Conservation (phyloP, 1,140 invertebrate genomes). For the Onthophagus taurus region DNA sequence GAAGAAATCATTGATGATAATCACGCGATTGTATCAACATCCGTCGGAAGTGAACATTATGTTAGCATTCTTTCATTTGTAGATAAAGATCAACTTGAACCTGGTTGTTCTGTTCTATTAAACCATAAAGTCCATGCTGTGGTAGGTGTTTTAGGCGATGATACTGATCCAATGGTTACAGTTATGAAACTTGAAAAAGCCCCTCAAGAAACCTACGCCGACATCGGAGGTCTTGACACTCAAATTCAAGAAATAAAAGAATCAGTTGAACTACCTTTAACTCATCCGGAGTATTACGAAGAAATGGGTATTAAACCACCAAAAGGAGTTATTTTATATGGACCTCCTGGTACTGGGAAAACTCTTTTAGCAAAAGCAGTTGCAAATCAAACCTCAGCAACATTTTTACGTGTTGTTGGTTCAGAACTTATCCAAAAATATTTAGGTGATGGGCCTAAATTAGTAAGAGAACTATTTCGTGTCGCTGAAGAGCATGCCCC, state of each 20-base stretch:
- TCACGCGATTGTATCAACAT: conserved; percentile 99
- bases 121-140: conserved; percentile 99
- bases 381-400: conserved; percentile 98
- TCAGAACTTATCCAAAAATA: conserved; percentile 99
- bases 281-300: conserved; percentile 99
- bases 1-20: conserved; percentile 99
- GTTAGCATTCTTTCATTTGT: conserved; percentile 99
- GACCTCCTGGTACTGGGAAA: conserved; percentile 96
- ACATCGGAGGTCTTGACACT: conserved; percentile 98
- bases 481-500: conserved; percentile 99
- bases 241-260: conserved; percentile 99
- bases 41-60: conserved; percentile 99
- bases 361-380: conserved; percentile 98
- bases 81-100: conserved; percentile 98
- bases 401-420: conserved; percentile 96
- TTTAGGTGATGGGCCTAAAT: conserved; percentile 97
- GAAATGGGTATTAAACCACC: conserved; percentile 99
- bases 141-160: conserved; percentile 95
- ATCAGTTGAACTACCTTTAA: conserved; percentile 95
- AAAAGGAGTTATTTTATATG: conserved; percentile 98
- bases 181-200: conserved; percentile 99
- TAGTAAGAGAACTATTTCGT: conserved; percentile 94
- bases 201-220: conserved; percentile 99
- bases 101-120: conserved; percentile 95
- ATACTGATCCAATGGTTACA: conserved; percentile 99